Percentiles rank a stretch among this genome's conserved stretches.
Conservation (phyloP, 2,797 vertebrate genomes). For the Dryobates pubescens region DNA sequence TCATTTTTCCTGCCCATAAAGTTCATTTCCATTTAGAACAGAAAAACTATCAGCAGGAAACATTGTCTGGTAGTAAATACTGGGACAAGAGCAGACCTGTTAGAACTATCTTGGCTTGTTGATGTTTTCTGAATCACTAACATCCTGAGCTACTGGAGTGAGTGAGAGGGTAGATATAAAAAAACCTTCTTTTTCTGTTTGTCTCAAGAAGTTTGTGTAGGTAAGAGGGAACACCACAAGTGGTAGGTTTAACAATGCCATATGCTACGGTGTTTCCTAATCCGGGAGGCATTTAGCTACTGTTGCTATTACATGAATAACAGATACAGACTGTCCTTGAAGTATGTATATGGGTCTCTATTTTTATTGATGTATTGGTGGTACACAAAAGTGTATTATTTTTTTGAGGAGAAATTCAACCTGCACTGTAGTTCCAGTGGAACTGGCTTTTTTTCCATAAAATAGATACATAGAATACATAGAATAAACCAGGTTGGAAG, state of each 20-base stretch:
- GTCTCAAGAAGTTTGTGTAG: conserved; percentile 9
- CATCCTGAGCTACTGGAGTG: background rate
- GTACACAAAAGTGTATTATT: background rate
- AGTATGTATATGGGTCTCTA: background rate
- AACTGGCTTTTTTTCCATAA: background rate
- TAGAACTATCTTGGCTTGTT: conserved; percentile 10
- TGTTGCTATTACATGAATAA: background rate
- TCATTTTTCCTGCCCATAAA: conserved; percentile 60
- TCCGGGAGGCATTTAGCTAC: background rate
- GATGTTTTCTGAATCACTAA: conserved; percentile 43
- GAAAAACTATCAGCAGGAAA: conserved; percentile 40
- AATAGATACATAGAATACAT: too few species aligned
- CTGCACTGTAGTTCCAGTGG: background rate
- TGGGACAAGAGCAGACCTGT: conserved; percentile 18
- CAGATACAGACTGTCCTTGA: background rate
- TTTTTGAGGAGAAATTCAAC: background rate
- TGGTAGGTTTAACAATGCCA: conserved; percentile 15
- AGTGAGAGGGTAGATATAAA: background rate
- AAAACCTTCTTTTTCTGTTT: background rate
- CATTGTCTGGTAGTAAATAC: conserved; percentile 58
- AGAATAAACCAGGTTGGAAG: too few species aligned
- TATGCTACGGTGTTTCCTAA: background rate
- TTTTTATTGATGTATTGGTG: background rate
- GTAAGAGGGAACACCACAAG: background rate
- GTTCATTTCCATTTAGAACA: conserved; percentile 50